Evolutionary conservation across 2,113 vertebrate species (phyloP), one percentile per base, ranked within the genome.

Genomic region (Scomber scombrus): DNA sequence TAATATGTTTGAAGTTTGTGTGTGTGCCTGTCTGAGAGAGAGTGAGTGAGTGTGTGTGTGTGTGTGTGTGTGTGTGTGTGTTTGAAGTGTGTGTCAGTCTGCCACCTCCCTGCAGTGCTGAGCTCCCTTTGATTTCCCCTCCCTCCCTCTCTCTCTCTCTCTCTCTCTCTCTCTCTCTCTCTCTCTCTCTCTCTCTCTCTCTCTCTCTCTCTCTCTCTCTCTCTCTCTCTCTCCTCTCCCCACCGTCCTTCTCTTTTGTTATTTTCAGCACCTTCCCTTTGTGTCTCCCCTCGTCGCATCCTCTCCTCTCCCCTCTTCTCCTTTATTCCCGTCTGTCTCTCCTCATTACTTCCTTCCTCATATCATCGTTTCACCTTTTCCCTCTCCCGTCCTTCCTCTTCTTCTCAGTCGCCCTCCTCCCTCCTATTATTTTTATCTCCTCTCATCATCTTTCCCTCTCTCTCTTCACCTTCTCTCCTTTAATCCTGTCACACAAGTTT

Each of bases 111-210:
- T 81, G 83, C 79, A 83, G 82, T 75, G 78, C 76, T 72, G 73
- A 61, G 78, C 63, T 74, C 63, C 63, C 84, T 91, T 91, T 89
- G 82, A 91, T 90, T 81, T 74, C 55, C 18, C 29, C 64, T 73
- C 67, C 60, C 47, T 45, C 31, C 31, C 60, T 19, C 55, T 23
- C 40, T 13, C 58, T 12, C 65, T 56, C 57, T 50, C 49, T 23
- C 29, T 45, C 70, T n/a, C n/a, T 29, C 29, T 56, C 46, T 34
- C 26, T 26, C 70, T 71, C 62, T 19, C 69, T 61, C n/a, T n/a
- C n/a, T n/a, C 64, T 73, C 67, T 55, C 47, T 45, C 31, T 43
- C 60, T 19, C 55, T 23, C 40, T 13, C 58, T 12, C 65, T 56
- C 57, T 50, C 49, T 23, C 29, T 45, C 70, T n/a, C n/a, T n/a